Evolutionary conservation across 2,797 vertebrate genomes (phyloP).

Genomic region (Pseudopleuronectes americanus): DNA sequence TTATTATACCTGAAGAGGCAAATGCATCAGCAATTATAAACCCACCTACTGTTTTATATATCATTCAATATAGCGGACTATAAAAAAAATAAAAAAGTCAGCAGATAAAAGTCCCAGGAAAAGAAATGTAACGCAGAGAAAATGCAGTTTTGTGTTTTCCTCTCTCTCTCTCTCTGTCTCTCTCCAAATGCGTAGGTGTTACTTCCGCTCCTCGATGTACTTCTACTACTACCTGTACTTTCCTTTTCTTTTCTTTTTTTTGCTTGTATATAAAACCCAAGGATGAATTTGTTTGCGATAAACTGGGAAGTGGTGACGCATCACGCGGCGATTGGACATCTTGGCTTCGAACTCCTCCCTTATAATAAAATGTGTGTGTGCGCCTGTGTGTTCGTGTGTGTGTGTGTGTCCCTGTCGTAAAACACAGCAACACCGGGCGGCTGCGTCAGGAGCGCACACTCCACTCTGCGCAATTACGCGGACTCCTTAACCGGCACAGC

Average conservation of each 20-base stretch:
- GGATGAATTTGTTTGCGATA: constrained; percentile 92
- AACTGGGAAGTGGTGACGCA: constrained; percentile 91
- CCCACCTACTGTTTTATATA: constrained; percentile 54
- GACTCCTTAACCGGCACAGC: constrained; percentile 80
- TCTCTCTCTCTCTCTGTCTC: constrained; percentile 1
- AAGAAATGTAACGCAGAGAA: constrained; percentile 47
- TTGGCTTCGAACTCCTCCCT: constrained; percentile 92
- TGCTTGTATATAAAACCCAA: constrained; percentile 83
- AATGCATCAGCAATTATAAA: constrained; percentile 31
- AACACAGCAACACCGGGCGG: constrained; percentile 89
- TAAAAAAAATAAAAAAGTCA: constrained; percentile 9
- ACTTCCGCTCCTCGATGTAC: constrained; percentile 76
- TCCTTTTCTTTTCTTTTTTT: constrained; percentile 59
- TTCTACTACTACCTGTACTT: constrained; percentile 81
- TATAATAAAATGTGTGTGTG: constrained; percentile 92
- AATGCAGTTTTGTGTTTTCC: constrained; percentile 57
- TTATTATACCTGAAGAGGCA: constrained; percentile 24
- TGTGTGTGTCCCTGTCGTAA: constrained; percentile 83
- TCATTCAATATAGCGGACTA: constrained; percentile 30
- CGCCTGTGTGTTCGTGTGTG: constrained; percentile 57
- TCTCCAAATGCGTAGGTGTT: constrained; percentile 77
- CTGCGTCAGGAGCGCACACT: constrained; percentile 87
- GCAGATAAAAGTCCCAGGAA: constrained; percentile 30
- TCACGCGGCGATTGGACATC: constrained; percentile 92
- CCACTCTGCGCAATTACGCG: constrained; percentile 86